Evolutionary conservation across 2,888 invertebrate species (phyloP).

Genomic region (Pachydiplax longipennis): DNA sequence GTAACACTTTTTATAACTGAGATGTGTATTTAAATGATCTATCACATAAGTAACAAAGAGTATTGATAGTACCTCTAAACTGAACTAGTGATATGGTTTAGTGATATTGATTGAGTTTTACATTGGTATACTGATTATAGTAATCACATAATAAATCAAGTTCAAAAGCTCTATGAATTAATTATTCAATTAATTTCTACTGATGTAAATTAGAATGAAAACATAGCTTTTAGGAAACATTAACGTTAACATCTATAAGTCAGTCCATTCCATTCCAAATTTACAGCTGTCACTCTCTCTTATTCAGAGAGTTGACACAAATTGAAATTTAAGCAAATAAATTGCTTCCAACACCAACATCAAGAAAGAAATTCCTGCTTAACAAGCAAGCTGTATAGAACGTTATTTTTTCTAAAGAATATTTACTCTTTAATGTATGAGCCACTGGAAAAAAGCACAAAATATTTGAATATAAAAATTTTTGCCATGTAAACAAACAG

Average conservation of each 20-base stretch:
- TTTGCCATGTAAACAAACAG: slow-evolving; percentile 33
- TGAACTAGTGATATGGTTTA: not conserved
- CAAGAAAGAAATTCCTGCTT: not conserved
- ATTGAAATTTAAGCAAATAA: not conserved
- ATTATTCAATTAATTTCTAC: not conserved
- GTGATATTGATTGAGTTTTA: not conserved
- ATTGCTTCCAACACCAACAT: slow-evolving; percentile 6
- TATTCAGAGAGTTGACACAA: not conserved
- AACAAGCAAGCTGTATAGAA: not conserved
- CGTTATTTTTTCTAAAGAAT: not conserved
- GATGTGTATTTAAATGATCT: slow-evolving; percentile 26
- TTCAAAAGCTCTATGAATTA: not conserved
- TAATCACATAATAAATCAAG: not conserved
- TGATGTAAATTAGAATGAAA: slow-evolving; percentile 3
- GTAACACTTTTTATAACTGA: not conserved
- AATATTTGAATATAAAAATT: slow-evolving; percentile 11
- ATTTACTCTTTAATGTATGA: slow-evolving; percentile 19
- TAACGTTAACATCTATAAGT: not conserved
- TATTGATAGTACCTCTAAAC: not conserved
- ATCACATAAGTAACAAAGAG: not conserved
- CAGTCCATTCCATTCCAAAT: not conserved
- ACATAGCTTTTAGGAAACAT: not conserved
- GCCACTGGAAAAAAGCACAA: slow-evolving; percentile 44
- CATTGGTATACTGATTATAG: not conserved
- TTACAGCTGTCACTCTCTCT: not conserved